Percentiles rank a stretch among this genome's conserved stretches.
phyloP scores from a whole-genome alignment of 2,888 invertebrate genomes.

The Drosophila anceps region DNA sequence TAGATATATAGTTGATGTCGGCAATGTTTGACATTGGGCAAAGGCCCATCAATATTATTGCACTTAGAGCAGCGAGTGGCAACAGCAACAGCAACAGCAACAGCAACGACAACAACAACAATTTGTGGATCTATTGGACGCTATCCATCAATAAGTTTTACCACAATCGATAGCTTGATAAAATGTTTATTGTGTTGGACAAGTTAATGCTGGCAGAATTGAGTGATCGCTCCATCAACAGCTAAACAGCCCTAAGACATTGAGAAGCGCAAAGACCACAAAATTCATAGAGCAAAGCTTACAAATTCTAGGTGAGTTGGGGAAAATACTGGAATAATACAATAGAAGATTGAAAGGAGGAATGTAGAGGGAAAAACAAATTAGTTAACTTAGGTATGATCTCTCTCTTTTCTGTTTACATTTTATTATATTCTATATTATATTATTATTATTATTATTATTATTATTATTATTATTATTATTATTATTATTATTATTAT shows the following conservation, averaged over 20 bases:
- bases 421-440: too few species aligned
- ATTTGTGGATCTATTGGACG: constrained; percentile 13
- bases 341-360: too few species aligned
- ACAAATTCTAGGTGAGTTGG: background rate
- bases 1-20: constrained; percentile 1
- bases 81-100: background rate
- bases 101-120: background rate
- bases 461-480: too few species aligned
- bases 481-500: too few species aligned
- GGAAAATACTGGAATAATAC: background rate
- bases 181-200: constrained; percentile 22
- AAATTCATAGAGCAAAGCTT: background rate
- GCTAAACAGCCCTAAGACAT: background rate
- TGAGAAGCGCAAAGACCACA: background rate
- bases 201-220: constrained; percentile 39
- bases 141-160: constrained; percentile 50
- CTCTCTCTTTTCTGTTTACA: too few species aligned
- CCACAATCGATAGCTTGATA: constrained; percentile 21
- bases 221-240: constrained; percentile 42
- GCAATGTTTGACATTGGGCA: constrained; percentile 19
- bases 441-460: too few species aligned
- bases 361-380: background rate
- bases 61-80: constrained; percentile 15
- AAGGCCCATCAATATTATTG: constrained; percentile 48
- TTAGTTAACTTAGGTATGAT: too few species aligned